Percentiles rank a stretch among this genome's conserved stretches.
These are phyloP conservation scores for Channa maculata DNA, from an alignment of 2,113 vertebrate genomes.

Conservation along the genomic window DNA sequence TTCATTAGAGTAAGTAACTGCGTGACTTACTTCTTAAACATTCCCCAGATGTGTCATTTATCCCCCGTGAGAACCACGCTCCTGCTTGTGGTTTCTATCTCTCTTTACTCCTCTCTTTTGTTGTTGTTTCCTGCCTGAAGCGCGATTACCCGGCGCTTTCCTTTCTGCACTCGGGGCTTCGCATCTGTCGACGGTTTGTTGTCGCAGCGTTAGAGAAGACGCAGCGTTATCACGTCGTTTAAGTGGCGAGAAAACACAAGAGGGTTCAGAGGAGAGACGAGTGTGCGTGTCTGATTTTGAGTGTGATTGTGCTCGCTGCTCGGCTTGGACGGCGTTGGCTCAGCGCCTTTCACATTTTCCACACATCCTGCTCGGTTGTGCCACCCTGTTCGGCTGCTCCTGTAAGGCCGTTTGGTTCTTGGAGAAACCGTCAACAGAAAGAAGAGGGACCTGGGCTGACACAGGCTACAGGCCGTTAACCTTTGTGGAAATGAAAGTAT, in stretches of 20 bases:
- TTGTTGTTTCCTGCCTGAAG: slow-evolving; percentile 75
- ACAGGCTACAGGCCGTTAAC: slow-evolving; percentile 45
- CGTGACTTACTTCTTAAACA: slow-evolving; percentile 6
- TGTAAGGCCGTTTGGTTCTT: slow-evolving; percentile 36
- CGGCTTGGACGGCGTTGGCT: slow-evolving; percentile 38
- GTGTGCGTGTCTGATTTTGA: background rate
- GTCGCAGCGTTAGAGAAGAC: background rate
- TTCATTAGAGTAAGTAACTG: slow-evolving; percentile 80
- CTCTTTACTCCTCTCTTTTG: slow-evolving; percentile 62
- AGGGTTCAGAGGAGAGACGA: background rate
- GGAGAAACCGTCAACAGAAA: slow-evolving; percentile 15
- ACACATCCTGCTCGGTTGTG: slow-evolving; percentile 68
- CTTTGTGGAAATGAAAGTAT: slow-evolving; percentile 60
- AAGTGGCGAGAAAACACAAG: background rate
- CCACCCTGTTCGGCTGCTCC: slow-evolving; percentile 3
- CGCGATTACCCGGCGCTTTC: slow-evolving; percentile 64
- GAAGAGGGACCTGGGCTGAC: slow-evolving; percentile 31
- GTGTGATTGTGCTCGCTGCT: slow-evolving; percentile 5
- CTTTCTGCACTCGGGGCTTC: slow-evolving; percentile 53
- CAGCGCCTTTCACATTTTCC: slow-evolving; percentile 62
- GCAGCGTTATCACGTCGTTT: background rate
- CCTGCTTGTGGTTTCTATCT: slow-evolving; percentile 28
- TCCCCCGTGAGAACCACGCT: slow-evolving; percentile 1
- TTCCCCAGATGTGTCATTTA: slow-evolving; percentile 31
- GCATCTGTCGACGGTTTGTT: slow-evolving; percentile 31